Base-by-base conservation (phyloP, 1,140 invertebrate genomes). In the Magallana ariakensis region DNA sequence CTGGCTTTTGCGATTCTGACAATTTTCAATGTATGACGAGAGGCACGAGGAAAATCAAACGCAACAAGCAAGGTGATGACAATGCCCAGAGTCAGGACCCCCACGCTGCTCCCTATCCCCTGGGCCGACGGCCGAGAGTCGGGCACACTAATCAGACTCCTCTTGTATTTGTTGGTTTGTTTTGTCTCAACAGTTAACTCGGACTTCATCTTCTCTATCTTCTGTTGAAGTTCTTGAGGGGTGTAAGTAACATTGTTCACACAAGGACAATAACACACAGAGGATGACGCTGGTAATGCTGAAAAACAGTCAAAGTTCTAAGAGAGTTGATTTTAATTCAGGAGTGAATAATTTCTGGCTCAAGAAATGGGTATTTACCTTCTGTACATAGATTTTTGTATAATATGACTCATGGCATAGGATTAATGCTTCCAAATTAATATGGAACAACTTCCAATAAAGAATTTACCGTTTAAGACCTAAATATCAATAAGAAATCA, bases 161-260 rank as follows among this genome's bases (percentile, higher is more conserved):
- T 85, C 33, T 86, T 87, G 55, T 87, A 87, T 56, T 84, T 80
- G 8, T 84, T 87, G 22, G 75, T 80, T 22, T 86, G 66, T 53
- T 87, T 89, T 62, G 46, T 82, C n/a, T 83, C 56, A 26, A 89
- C 75, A 0, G 86, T 86, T 11, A 89, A 75, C 57, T 87, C 85
- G 53, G 81, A 83, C 55, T 87, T 87, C 6, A 89, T 83, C 66
- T 89, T 16, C 26, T 89, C 83, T 8, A 89, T 80, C 55, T 89
- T 84, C 22, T 56, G 33, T 66, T 87, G 57, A n/a, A 87, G 55
- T 84, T 89, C 84, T 53, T 87, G 55, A 3, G 83, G 80, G 70
- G 87, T 88, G 19, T 85, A 85, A 9, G 87, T 83, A 54, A 56
- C 85, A 60, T 80, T 89, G 54, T 66, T 58, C 13, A 80, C 15